These are phyloP conservation scores for Netelia inedita DNA, from an alignment of 2,888 invertebrate species.

Conservation along the genomic window DNA sequence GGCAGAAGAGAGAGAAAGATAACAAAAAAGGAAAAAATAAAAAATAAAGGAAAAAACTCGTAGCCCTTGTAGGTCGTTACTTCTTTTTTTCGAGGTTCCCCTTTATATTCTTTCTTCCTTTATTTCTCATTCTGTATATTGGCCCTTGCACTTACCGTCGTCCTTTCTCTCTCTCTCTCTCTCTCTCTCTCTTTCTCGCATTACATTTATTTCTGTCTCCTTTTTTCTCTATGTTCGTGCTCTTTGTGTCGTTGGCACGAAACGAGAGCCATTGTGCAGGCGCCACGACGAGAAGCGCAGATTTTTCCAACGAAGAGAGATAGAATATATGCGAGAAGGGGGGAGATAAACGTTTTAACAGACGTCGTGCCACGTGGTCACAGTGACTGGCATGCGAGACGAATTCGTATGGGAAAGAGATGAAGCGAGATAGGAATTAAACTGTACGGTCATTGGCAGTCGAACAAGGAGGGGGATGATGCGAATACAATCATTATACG, in stretches of 20 bases:
- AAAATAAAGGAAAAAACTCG: conserved; percentile 44
- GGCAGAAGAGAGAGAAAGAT: neutral
- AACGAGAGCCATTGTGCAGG: conserved; percentile 63
- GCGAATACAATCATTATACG: neutral
- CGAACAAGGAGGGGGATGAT: neutral
- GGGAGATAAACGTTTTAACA: conserved; percentile 32
- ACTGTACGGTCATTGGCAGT: neutral
- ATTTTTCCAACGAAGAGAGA: conserved; percentile 32
- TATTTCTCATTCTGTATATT: conserved; percentile 39
- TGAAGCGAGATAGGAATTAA: conserved; percentile 15
- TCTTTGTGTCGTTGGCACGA: conserved; percentile 56
- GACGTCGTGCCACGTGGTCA: neutral
- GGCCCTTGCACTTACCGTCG: conserved; percentile 44
- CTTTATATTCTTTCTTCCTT: conserved; percentile 44
- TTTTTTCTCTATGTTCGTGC: conserved; percentile 35
- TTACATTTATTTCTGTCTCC: conserved; percentile 39
- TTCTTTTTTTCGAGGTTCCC: conserved; percentile 39
- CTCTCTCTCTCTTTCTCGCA: neutral
- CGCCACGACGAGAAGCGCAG: conserved; percentile 62
- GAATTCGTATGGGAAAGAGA: conserved; percentile 38
- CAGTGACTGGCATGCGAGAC: conserved; percentile 3
- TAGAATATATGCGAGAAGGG: conserved; percentile 2
- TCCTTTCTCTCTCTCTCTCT: conserved; percentile 21
- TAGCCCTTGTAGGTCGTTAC: conserved; percentile 54
- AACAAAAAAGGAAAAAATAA: neutral